Conservation (phyloP, 2,113 vertebrate species). For the Percina caprodes region DNA sequence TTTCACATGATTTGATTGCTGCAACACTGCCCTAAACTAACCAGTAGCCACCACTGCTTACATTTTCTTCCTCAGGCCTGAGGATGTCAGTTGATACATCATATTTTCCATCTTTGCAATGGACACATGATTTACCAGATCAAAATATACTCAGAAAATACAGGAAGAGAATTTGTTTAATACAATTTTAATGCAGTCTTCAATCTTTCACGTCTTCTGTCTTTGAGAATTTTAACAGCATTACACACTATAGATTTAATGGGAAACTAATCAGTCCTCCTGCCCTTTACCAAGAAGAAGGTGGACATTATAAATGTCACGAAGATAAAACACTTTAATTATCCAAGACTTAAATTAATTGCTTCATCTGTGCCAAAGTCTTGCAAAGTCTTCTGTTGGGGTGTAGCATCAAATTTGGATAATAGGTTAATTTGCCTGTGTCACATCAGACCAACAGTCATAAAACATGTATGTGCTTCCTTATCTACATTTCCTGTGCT, state of each 20-base stretch:
- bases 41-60: not conserved
- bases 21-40: not conserved
- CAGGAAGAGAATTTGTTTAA: not conserved
- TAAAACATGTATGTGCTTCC: slow-evolving; percentile 43
- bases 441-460: slow-evolving; percentile 36
- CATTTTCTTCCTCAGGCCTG: not conserved
- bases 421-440: slow-evolving; percentile 42
- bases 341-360: slow-evolving; percentile 50
- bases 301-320: slow-evolving; percentile 68
- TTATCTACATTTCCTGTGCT: slow-evolving; percentile 23
- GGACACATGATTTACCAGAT: not conserved
- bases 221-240: slow-evolving; percentile 30
- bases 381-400: slow-evolving; percentile 22
- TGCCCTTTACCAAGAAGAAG: slow-evolving; percentile 59
- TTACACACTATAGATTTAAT: slow-evolving; percentile 41
- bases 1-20: not conserved
- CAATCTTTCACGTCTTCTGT: slow-evolving; percentile 17
- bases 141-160: not conserved
- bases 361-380: slow-evolving; percentile 32
- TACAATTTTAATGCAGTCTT: slow-evolving; percentile 15
- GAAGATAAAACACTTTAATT: slow-evolving; percentile 66
- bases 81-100: not conserved
- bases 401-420: slow-evolving; percentile 26
- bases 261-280: slow-evolving; percentile 49
- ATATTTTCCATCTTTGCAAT: slow-evolving; percentile 1